Evolutionary conservation across 2,888 invertebrate species (phyloP), one percentile per base, ranked within the genome.

Genomic region (Drosophila niveifrons): DNA sequence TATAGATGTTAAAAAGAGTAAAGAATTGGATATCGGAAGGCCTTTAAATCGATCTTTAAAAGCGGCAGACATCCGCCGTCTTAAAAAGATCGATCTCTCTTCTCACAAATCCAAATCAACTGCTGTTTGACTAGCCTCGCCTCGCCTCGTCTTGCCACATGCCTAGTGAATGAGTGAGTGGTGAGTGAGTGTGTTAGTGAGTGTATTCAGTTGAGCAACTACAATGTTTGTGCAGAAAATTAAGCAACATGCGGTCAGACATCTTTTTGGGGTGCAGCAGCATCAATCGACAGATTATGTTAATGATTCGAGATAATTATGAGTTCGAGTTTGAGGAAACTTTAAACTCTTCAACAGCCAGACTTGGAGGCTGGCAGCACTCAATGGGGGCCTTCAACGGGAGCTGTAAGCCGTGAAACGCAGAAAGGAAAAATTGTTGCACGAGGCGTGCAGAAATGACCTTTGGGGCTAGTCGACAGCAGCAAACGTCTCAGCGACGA

Each of bases 271-370:
- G 66, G 47, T 56, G 74, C 75, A 69, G 68, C 73, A 59, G 39
- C 63, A 39, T 55, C 51, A 76, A 82, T 86, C 73, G 82, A 73
- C 67, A 86, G 87, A 82, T 86, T 82, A 82, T 82, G 82, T 83
- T 82, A 86, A 82, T 82, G 75, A 76, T 67, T 66, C 62, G 61
- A 62, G 73, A 86, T 82, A 82, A 82, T 82, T 82, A 82, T 82
- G 78, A 73, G 78, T 86, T 72, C 71, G 58, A 36, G 57, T 86
- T 72, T 73, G 58, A 36, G 57, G 10, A 34, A 41, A 53, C 46
- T 72, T 68, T 56, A 55, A 58, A 62, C 34, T 56, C 50, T 41
- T 57, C 67, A 62, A 55, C 55, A 13, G n/a, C n/a, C 8, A 41
- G 41, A 53, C 15, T 41, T 44, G 44, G 55, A 41, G 39, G 39